Evolutionary conservation across 2,113 vertebrate species (phyloP), one percentile per base, ranked within the genome.

Genomic region (Apteryx owenii): DNA sequence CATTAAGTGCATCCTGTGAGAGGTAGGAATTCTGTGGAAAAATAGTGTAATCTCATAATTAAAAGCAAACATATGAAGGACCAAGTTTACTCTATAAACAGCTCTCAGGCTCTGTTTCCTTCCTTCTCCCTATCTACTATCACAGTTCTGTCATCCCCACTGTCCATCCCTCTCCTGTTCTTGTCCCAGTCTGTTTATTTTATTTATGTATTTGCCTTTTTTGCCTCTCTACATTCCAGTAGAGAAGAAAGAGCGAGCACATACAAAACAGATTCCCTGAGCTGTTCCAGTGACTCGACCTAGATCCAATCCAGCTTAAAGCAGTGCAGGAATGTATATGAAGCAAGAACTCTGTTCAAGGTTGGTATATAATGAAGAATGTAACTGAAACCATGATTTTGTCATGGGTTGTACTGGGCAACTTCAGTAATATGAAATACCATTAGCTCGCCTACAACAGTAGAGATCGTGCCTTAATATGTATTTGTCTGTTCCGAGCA

Each of bases 21-120:
- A 95, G 93, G 89, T 91, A 96, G 91, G 81, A 96, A 95, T 89
- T 85, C 75, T 85, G 36, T 79, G 95, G 87, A 92, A 96, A 96
- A 95, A 89, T 19, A 87, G 81, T 71, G 84, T 91, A 85, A 95
- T 94, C 78, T 93, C 62, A 72, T 85, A 94, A 95, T 91, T 91
- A 96, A 91, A 94, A 79, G 61, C 79, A 95, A 96, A 96, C 62
- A 91, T 36, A 81, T 9, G 15, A 87, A 19, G 77, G 70, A 95
- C 89, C 62, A 76, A 91, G 61, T 91, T 94, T 76, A 91, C 15
- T 79, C 84, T 73, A 78, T 89, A 65, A 76, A 94, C 89, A 95
- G 56, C 42, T 85, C 65, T 65, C 81, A 85, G 48, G 56, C n/a
- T 72, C 92, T 91, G 93, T 56, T 73, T 91, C 66, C 53, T 94